Base-by-base conservation (phyloP, 2,888 invertebrate genomes). In the Tetheella fluctuosa region DNA sequence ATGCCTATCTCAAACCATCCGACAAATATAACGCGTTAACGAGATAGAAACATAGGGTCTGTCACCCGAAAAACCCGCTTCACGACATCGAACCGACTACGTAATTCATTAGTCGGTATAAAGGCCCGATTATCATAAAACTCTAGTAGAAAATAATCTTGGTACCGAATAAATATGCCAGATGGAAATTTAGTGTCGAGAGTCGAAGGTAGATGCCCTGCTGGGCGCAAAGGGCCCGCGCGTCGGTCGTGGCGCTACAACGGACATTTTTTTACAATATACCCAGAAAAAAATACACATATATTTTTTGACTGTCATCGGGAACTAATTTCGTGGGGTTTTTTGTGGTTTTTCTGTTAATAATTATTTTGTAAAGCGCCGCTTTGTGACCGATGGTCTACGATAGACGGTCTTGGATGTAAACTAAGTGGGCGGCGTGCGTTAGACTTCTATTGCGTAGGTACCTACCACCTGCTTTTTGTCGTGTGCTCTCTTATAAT, bases 241-340 rank as follows among this genome's bases (percentile, higher is more conserved):
- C 84, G 88, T 83, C 72, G 81, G 68, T 62, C 82, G 68, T 86
- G 92, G 91, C 91, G 91, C 92, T 91, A 81, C 77, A 75, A 55
- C 62, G 66, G 59, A 62, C 78, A 68, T 84, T 84, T 88, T 25
- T 86, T 86, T 85, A 77, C 69, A 72, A 72, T 73, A 70, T 74
- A 73, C 70, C 73, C 73, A 69, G 79, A 85, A 89, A 87, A 39
- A 89, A 89, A 84, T 81, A 80, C 85, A 88, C 84, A 86, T 86
- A 89, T 89, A 90, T 91, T 91, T 91, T 90, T 91, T 84, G 86
- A 90, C 90, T 93, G 92, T 93, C 92, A 93, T 93, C 92, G 92
- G 88, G 91, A 93, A 92, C 91, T 93, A 91, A 93, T 93, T 91
- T 92, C 84, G 86, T 74, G 80, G 76, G 76, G 85, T 86, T 91